Percentiles rank a stretch among this genome's conserved stretches.
These are phyloP conservation scores for Manis javanica DNA, from an alignment of 2,797 vertebrate genomes.

Conservation along the genomic window DNA sequence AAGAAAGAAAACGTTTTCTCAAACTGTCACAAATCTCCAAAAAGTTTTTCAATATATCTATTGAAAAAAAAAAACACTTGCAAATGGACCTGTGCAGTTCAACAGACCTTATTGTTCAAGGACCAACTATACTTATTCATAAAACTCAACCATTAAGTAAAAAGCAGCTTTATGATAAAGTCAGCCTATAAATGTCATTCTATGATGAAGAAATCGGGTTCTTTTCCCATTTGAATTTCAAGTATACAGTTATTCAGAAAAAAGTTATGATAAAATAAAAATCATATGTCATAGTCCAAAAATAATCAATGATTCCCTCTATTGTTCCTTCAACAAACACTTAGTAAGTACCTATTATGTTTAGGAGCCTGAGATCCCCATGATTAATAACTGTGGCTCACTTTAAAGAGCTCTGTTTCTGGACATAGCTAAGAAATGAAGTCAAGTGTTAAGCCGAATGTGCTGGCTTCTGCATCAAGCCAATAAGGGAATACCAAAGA, in stretches of 20 bases:
- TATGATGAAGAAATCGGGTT: background rate
- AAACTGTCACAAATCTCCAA: too few species aligned
- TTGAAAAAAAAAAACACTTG: too few species aligned
- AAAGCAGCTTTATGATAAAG: background rate
- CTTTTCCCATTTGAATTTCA: conserved; percentile 40
- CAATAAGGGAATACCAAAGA: background rate
- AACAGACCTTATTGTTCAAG: too few species aligned
- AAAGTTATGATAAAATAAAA: background rate
- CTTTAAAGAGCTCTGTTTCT: conserved; percentile 18
- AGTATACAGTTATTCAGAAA: background rate
- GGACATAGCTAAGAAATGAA: background rate
- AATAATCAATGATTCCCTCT: background rate
- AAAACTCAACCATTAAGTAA: conserved; percentile 33
- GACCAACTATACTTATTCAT: background rate
- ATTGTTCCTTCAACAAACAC: background rate
- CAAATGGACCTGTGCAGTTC: too few species aligned
- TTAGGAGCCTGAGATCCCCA: background rate
- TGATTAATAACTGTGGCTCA: background rate
- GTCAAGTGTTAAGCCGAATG: background rate
- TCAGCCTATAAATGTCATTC: background rate
- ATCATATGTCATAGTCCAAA: background rate
- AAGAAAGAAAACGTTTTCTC: too few species aligned
- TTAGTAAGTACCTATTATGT: background rate
- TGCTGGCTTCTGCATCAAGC: background rate
- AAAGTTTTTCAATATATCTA: too few species aligned